Evolutionary conservation across 2,888 invertebrate genomes (phyloP), one percentile per base, ranked within the genome.

Genomic region (Cyrtodaria siliqua): DNA sequence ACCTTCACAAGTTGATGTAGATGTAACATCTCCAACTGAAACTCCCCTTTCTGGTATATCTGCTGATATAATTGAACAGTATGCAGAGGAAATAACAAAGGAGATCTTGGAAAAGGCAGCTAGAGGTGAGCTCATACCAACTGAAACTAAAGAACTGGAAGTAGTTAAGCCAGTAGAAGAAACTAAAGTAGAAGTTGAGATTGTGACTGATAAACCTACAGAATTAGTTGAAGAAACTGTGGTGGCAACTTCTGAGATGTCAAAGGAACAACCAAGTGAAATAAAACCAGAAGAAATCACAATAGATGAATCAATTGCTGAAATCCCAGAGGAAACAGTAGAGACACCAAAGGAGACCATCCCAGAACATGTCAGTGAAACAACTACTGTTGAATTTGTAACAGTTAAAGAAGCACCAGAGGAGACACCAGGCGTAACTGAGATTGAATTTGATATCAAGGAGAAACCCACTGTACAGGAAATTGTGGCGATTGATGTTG

Each of bases 71-170:
- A 70, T 79, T 42, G 55, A 75, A 52, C 75, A 84, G 52, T 75
- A 71, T 57, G 69, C 81, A 18, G 79, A 80, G 44, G 85, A 85
- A 61, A 77, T 86, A 26, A 74, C 78, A 27, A 82, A 76, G 60
- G 83, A 83, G 42, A 74, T 79, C 57, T 42, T 82, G 12, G 80
- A 79, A 68, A 68, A 69, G 20, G 77, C 77, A 42, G 53, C 68
- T 24, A 68, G 49, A 47, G 72, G 68, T 29, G 72, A 78, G 56
- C 38, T 77, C 24, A 38, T 69, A n/a, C 68, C 68, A 38, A 33
- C 67, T 33, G 40, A 52, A 33, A 59, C 73, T 42, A 64, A 79
- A 8, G 57, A 72, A 66, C 61, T 79, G 23, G 74, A 81, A 60
- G 79, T 79, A 67, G 62, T 52, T 53, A 50, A 60, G 50, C 67